A percentile compares a stretch with the other conserved stretches of the same genome.
Conservation (phyloP, 2,113 vertebrate genomes). For the Heterocephalus glaber region DNA sequence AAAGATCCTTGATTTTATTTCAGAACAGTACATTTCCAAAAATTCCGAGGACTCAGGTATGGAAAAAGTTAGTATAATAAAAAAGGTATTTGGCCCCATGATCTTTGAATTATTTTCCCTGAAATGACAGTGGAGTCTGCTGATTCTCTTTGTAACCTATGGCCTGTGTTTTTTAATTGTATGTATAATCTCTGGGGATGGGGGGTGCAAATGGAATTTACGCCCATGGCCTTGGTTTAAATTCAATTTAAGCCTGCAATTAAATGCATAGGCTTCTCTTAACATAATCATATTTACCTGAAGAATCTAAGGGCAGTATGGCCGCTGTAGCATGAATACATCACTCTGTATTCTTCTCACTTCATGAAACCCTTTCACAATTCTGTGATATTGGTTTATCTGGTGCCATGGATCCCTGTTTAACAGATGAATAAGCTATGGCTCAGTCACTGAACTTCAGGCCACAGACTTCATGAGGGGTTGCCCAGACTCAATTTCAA, state of each 20-base stretch:
- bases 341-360: background rate
- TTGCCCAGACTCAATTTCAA: background rate
- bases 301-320: background rate
- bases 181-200: background rate
- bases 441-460: background rate
- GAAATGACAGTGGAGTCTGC: background rate
- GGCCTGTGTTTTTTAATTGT: background rate
- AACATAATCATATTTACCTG: background rate
- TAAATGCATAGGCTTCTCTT: background rate
- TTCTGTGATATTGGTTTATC: background rate
- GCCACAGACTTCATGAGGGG: background rate
- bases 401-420: background rate
- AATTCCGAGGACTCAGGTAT: background rate
- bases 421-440: background rate
- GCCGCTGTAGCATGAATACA: background rate
- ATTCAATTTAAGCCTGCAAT: background rate
- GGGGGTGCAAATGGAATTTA: background rate
- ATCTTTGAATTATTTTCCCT: background rate
- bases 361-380: background rate
- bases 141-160: background rate
- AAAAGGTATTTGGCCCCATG: background rate
- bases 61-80: background rate
- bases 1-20: background rate
- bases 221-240: background rate
- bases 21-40: conserved; percentile 10